phyloP scores from a whole-genome alignment of 2,113 vertebrate genomes.

The Furnarius figulus region DNA sequence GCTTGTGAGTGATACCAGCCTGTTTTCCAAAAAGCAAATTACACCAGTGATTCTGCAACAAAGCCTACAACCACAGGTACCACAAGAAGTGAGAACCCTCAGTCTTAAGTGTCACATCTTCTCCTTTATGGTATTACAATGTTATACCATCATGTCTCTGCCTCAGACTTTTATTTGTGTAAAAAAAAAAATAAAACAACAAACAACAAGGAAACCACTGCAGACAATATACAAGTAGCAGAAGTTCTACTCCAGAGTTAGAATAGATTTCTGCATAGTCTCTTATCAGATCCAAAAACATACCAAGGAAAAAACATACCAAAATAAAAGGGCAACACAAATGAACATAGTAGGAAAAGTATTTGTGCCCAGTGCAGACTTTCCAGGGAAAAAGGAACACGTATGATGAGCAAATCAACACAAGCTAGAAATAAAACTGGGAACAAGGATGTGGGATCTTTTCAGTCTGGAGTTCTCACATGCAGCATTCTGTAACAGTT shows the following conservation, averaged over 20 bases:
- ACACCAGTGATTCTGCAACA: background rate
- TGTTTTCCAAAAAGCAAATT: background rate
- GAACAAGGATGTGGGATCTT: conserved; percentile 65
- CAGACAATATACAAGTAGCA: conserved; percentile 43
- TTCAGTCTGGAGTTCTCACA: conserved; percentile 69
- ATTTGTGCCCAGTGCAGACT: conserved; percentile 73
- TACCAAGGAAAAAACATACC: conserved; percentile 62
- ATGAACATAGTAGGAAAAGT: conserved; percentile 75
- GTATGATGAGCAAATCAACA: conserved; percentile 75
- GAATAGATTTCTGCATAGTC: conserved; percentile 39
- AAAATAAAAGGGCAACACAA: conserved; percentile 75
- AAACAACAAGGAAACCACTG: conserved; percentile 5
- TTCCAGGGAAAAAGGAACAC: conserved; percentile 68
- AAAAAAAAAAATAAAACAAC: background rate
- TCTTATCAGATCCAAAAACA: conserved; percentile 63
- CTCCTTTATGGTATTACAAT: background rate
- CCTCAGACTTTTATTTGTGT: background rate
- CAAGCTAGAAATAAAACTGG: conserved; percentile 75
- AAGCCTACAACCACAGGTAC: background rate
- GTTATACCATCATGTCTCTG: background rate
- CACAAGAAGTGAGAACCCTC: background rate
- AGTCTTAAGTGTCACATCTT: background rate
- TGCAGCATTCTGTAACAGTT: conserved; percentile 78
- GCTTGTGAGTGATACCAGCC: background rate
- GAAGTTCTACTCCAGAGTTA: conserved; percentile 11